phyloP scores from a whole-genome alignment of 1,140 invertebrate species.

The Piezodorus guildinii region DNA sequence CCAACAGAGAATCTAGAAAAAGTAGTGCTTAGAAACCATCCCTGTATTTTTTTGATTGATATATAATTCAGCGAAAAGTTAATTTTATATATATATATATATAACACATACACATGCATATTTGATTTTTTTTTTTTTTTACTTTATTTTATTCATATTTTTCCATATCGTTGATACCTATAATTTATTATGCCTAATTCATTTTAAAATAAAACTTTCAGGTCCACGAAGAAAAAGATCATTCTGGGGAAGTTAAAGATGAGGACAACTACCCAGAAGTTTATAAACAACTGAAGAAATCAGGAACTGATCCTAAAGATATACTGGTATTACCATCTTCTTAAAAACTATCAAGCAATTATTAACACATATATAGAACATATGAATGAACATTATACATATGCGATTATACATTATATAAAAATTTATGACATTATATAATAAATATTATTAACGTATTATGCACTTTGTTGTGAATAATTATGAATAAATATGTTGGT shows the following conservation, averaged over 20 bases:
- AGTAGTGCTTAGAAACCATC: too few species aligned
- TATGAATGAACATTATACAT: neutral
- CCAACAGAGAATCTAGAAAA: too few species aligned
- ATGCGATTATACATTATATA: neutral
- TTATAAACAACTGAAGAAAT: constrained; percentile 28
- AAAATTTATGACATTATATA: neutral
- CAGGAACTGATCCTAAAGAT: constrained; percentile 26
- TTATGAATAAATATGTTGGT: constrained; percentile 14
- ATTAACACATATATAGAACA: neutral
- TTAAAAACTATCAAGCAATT: constrained; percentile 5
- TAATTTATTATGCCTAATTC: too few species aligned
- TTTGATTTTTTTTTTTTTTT: too few species aligned
- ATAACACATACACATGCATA: too few species aligned
- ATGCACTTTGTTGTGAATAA: constrained; percentile 11
- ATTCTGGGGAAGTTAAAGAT: constrained; percentile 25
- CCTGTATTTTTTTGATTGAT: too few species aligned
- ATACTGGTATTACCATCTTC: constrained; percentile 26
- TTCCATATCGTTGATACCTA: too few species aligned
- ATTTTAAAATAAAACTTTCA: neutral
- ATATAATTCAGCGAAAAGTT: too few species aligned
- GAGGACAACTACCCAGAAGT: constrained; percentile 28
- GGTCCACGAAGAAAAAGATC: neutral
- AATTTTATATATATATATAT: too few species aligned
- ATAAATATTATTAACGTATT: neutral
- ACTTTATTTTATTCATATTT: too few species aligned